Base-by-base conservation (phyloP, 1,140 invertebrate genomes). In the Drosophila bocqueti region DNA sequence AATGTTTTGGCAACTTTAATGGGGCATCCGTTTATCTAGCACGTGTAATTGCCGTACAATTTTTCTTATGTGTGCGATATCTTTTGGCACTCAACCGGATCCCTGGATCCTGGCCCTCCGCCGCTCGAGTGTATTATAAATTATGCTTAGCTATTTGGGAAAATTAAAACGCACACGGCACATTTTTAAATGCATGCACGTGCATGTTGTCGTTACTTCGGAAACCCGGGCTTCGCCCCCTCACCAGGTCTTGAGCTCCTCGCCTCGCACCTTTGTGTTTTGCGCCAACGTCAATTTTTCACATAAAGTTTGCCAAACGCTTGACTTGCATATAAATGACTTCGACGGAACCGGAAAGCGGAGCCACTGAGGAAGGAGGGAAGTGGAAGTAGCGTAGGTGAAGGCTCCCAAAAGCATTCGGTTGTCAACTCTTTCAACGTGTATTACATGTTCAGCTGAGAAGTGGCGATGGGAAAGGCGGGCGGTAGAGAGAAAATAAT, bases 291-390 rank as follows among this genome's bases (percentile, higher is more conserved):
- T 90, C 85, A 90, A 90, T 90, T 90, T 90, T 90, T 90, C 85
- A 90, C 85, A 90, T 90, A 85, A 90, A 90, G 79, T 90, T 90
- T 90, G 85, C 71, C 77, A 79, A 90, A 89, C 85, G 82, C 85
- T 90, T 85, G 85, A 90, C 85, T 90, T 90, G 85, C 85, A 90
- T 90, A 90, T 90, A 90, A 90, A 90, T 90, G 85, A 90, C 78
- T 82, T 90, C 81, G 72, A 72, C 68, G 49, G 65, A 76, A 54
- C 67, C 61, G 59, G 59, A 63, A 78, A 79, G 49, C 24, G 74
- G 42, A 67, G 59, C 59, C 45, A 60, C 68, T 61, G 68, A 61
- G 31, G 34, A 36, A 58, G 54, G 54, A 61, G 36, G 24, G 42
- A 43, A 26, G 55, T 13, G 24, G 57, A 45, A 38, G 57, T 36